Evolutionary conservation across 2,888 invertebrate species (phyloP).

Genomic region (Parapristionchus giblindavisi): DNA sequence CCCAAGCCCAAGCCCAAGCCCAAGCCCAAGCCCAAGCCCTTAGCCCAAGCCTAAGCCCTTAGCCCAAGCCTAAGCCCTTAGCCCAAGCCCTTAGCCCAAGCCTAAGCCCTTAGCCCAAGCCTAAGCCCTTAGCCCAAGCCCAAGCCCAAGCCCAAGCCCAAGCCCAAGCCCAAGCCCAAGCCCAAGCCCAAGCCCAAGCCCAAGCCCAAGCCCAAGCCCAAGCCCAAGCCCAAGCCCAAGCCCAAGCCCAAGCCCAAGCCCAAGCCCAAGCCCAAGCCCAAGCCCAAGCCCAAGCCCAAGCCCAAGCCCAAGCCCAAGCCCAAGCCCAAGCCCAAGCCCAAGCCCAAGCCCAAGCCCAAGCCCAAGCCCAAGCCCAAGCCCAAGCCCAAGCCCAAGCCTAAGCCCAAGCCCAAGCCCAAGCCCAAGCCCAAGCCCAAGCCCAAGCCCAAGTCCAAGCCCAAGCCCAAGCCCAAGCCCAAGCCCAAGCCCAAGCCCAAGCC

Average conservation of each 20-base stretch:
- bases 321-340: slow-evolving; percentile 35
- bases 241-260: slow-evolving; percentile 41
- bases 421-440: slow-evolving; percentile 31
- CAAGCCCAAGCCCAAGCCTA: slow-evolving; percentile 30
- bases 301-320: slow-evolving; percentile 37
- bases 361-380: slow-evolving; percentile 33
- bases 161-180: slow-evolving; percentile 37
- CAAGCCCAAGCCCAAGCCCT: too few relatives aligned
- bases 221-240: too few relatives aligned
- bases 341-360: slow-evolving; percentile 35
- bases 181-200: slow-evolving; percentile 38
- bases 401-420: slow-evolving; percentile 33
- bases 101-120: too few relatives aligned
- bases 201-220: too few relatives aligned
- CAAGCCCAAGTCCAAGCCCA: not conserved
- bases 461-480: too few relatives aligned
- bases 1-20: slow-evolving; percentile 40
- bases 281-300: slow-evolving; percentile 39
- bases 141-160: slow-evolving; percentile 40
- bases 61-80: too few relatives aligned
- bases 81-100: too few relatives aligned
- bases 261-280: slow-evolving; percentile 40
- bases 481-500: slow-evolving; percentile 36
- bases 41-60: too few relatives aligned
- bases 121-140: too few relatives aligned